Conservation (phyloP, 2,797 vertebrate species). For the Pristis pectinata region DNA sequence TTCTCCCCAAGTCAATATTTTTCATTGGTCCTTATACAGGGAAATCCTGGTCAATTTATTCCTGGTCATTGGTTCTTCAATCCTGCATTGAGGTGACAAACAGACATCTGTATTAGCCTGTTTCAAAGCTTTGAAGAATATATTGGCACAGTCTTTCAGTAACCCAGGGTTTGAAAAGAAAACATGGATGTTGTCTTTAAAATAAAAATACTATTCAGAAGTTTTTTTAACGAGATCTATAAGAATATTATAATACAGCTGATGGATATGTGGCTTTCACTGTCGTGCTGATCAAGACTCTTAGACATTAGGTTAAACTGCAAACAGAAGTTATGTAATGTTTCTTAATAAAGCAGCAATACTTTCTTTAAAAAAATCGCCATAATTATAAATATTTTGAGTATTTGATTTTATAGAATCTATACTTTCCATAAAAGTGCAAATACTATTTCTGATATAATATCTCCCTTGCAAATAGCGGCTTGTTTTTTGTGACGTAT, state of each 20-base stretch:
- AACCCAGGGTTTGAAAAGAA: background rate
- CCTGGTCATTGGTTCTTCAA: background rate
- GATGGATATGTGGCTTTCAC: background rate
- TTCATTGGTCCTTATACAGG: background rate
- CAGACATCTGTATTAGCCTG: background rate
- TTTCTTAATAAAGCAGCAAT: background rate
- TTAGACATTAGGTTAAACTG: background rate
- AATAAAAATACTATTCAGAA: background rate
- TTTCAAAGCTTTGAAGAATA: background rate
- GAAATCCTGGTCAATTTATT: background rate
- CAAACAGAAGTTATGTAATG: background rate
- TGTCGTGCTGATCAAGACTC: background rate
- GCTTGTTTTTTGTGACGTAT: background rate
- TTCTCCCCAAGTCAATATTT: background rate
- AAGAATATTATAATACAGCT: background rate
- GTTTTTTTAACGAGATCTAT: background rate
- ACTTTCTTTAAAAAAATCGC: background rate
- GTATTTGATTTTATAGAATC: background rate
- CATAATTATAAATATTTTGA: background rate
- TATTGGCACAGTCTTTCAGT: background rate
- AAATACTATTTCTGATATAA: background rate
- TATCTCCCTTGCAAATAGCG: background rate
- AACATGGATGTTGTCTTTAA: background rate
- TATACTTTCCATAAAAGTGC: background rate
- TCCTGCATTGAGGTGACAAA: background rate